Percentiles rank a stretch among this genome's conserved stretches.
Evolutionary conservation across 2,113 vertebrate species (phyloP).

Genomic region (Oncorhynchus kisutch): DNA sequence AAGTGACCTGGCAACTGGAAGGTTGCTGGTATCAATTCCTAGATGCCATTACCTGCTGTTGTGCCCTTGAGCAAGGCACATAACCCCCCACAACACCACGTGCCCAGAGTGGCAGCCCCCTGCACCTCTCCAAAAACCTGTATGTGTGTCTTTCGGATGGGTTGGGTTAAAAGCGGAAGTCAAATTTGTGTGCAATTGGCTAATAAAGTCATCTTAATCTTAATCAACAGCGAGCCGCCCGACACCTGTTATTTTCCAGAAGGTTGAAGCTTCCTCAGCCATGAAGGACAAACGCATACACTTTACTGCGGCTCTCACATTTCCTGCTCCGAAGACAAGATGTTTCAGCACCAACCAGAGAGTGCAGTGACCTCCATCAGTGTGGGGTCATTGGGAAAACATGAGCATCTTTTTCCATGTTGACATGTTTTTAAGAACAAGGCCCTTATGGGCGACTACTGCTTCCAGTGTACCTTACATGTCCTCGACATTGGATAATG

Average conservation of each 20-base stretch:
- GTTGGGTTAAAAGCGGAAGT: background rate
- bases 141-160: background rate
- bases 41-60: no score
- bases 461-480: background rate
- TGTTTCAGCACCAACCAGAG: conserved; percentile 14
- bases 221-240: conserved; percentile 53
- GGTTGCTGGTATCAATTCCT: no score
- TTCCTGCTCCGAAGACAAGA: conserved; percentile 43
- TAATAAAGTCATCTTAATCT: conserved; percentile 58
- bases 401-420: conserved; percentile 30
- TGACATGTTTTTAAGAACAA: conserved; percentile 18
- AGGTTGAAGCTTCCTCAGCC: conserved; percentile 61
- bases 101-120: no score
- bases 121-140: background rate
- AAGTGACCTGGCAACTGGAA: no score
- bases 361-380: conserved; percentile 38
- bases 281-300: conserved; percentile 63
- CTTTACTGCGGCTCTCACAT: conserved; percentile 21
- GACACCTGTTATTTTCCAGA: conserved; percentile 65
- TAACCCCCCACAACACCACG: no score
- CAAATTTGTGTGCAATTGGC: conserved; percentile 42
- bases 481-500: conserved; percentile 6
- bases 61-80: no score
- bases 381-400: conserved; percentile 38
- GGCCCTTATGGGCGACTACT: background rate